phyloP scores from a whole-genome alignment of 2,113 vertebrate genomes.

The Sula dactylatra region DNA sequence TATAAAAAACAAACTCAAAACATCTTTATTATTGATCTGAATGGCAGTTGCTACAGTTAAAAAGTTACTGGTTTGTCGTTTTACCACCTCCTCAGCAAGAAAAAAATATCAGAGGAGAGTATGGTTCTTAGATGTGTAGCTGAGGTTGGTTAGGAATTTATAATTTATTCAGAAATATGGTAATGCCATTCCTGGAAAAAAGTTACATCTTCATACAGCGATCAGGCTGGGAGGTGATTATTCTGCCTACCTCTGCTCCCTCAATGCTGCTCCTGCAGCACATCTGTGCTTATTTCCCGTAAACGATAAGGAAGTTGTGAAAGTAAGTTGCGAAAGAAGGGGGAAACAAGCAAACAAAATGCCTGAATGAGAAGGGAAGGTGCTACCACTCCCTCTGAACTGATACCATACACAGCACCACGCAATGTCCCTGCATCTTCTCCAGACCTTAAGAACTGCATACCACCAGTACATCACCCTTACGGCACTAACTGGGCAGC shows the following conservation, averaged over 20 bases:
- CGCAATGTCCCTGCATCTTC: neutral
- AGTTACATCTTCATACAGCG: neutral
- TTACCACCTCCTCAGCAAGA: neutral
- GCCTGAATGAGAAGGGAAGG: neutral
- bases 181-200: neutral
- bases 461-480: rapidly evolving
- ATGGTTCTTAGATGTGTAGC: neutral
- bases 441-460: neutral
- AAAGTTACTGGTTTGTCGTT: constrained; percentile 60
- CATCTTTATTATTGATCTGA: constrained; percentile 66
- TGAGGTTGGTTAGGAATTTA: neutral
- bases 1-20: constrained; percentile 76
- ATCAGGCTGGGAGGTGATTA: neutral
- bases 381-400: neutral
- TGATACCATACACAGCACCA: neutral
- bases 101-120: neutral
- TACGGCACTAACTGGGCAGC: neutral
- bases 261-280: rapidly evolving
- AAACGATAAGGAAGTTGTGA: neutral
- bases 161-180: neutral
- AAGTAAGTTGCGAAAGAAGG: neutral
- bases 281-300: neutral
- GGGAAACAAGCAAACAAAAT: neutral
- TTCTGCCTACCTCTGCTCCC: neutral
- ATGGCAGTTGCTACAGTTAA: constrained; percentile 26